Conservation (phyloP, 1,140 invertebrate genomes). For the Caenorhabditis latens region DNA sequence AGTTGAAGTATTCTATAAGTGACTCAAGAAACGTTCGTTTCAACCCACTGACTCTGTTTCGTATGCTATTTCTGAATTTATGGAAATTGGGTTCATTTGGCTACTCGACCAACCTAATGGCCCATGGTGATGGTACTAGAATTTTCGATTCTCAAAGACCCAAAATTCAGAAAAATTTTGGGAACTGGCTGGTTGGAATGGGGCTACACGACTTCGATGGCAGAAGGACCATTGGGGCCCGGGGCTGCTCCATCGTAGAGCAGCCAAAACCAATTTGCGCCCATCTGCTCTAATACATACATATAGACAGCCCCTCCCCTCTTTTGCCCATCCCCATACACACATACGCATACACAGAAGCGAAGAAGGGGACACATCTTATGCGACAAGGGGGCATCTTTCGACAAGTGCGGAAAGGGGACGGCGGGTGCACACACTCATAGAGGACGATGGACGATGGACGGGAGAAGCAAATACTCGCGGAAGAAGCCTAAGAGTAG, state of each 20-base stretch:
- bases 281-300: constrained; percentile 56
- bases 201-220: not conserved
- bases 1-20: too few relatives aligned
- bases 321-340: constrained; percentile 52
- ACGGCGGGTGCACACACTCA: constrained; percentile 52
- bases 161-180: not conserved
- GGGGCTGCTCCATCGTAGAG: constrained; percentile 51
- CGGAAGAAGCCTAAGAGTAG: constrained; percentile 33
- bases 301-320: constrained; percentile 39
- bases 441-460: constrained; percentile 22
- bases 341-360: constrained; percentile 56
- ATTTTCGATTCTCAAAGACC: too few relatives aligned
- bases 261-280: constrained; percentile 55
- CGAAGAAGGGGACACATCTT: constrained; percentile 52
- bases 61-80: not conserved
- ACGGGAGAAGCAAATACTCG: constrained; percentile 46
- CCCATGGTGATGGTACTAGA: not conserved
- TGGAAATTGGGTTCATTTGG: constrained; percentile 10
- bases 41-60: not conserved
- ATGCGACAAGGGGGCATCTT: constrained; percentile 55
- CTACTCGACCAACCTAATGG: not conserved
- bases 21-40: not conserved
- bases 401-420: constrained; percentile 52
- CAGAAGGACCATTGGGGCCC: constrained; percentile 46
- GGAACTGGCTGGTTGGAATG: not conserved